Percentiles rank a stretch among this genome's conserved stretches.
Conservation (phyloP, 2,888 invertebrate species). For the Shargacucullia verbasci region DNA sequence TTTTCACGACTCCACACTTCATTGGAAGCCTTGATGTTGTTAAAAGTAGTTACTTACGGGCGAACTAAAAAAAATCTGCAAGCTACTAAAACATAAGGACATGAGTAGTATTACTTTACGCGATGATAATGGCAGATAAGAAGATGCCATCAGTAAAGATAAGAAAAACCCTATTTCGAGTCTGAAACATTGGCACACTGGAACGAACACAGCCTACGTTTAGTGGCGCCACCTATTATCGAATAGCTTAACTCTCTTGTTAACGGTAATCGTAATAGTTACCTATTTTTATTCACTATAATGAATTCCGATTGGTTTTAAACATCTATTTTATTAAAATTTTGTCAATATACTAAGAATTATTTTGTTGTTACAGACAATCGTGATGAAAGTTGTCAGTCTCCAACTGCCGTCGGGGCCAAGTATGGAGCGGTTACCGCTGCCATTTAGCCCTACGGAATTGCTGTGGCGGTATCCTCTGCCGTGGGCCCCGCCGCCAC, state of each 20-base stretch:
- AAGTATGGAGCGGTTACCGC: conserved; percentile 93
- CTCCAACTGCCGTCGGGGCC: conserved; percentile 92
- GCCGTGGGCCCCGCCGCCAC: conserved; percentile 91
- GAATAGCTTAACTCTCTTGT: conserved; percentile 32
- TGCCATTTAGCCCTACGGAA: conserved; percentile 95
- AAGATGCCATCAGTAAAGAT: conserved; percentile 39
- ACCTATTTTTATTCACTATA: background rate
- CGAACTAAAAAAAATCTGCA: conserved; percentile 6
- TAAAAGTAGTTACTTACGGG: background rate
- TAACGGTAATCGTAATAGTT: conserved; percentile 4
- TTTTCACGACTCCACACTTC: conserved; percentile 11
- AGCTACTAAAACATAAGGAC: conserved; percentile 16
- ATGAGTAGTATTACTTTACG: conserved; percentile 27
- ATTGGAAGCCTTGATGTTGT: conserved; percentile 8
- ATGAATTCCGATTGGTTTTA: too few relatives aligned
- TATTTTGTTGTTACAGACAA: conserved; percentile 72
- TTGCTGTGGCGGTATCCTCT: conserved; percentile 96
- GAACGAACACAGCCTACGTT: background rate
- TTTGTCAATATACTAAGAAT: too few relatives aligned
- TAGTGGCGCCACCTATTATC: conserved; percentile 52
- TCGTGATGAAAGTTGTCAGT: conserved; percentile 91
- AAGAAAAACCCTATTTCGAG: conserved; percentile 20
- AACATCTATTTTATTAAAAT: too few relatives aligned
- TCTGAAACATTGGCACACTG: too few relatives aligned
- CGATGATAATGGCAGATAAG: conserved; percentile 40